phyloP scores from a whole-genome alignment of 2,113 vertebrate genomes.

The Pseudopodoces humilis region DNA sequence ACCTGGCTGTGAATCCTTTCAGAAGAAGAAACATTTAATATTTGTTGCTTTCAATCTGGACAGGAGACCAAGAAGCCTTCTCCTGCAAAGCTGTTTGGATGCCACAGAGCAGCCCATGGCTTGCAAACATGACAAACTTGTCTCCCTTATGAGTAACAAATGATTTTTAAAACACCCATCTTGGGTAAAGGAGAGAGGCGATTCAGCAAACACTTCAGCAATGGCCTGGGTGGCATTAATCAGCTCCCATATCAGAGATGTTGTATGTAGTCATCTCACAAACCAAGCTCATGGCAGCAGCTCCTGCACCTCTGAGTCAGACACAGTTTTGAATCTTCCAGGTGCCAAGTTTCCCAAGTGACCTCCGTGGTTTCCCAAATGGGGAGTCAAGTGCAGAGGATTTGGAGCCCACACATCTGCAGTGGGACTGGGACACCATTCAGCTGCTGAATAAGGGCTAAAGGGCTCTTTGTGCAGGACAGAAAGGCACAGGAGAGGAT shows the following conservation, averaged over 20 bases:
- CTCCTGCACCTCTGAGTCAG: conserved; percentile 8
- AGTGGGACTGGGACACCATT: neutral
- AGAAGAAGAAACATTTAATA: neutral
- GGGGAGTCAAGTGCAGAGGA: neutral
- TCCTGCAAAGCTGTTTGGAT: neutral
- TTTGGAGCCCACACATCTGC: neutral
- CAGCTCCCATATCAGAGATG: neutral
- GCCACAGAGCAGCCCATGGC: neutral
- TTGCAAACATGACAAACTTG: neutral
- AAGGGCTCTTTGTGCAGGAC: neutral
- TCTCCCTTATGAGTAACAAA: neutral
- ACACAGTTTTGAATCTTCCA: neutral
- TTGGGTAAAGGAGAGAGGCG: neutral
- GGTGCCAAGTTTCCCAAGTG: neutral
- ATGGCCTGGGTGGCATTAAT: neutral
- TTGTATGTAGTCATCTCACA: neutral
- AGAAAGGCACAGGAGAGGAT: neutral
- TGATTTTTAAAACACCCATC: neutral
- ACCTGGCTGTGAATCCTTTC: neutral
- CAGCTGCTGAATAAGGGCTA: neutral
- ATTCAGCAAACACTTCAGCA: neutral
- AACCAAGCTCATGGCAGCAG: neutral
- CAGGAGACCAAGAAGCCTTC: neutral
- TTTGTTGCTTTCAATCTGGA: neutral
- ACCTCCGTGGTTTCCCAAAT: neutral